A percentile compares a stretch with the other conserved stretches of the same genome.
Evolutionary conservation across 2,113 vertebrate species (phyloP).

Genomic region (Glaucomys volans): DNA sequence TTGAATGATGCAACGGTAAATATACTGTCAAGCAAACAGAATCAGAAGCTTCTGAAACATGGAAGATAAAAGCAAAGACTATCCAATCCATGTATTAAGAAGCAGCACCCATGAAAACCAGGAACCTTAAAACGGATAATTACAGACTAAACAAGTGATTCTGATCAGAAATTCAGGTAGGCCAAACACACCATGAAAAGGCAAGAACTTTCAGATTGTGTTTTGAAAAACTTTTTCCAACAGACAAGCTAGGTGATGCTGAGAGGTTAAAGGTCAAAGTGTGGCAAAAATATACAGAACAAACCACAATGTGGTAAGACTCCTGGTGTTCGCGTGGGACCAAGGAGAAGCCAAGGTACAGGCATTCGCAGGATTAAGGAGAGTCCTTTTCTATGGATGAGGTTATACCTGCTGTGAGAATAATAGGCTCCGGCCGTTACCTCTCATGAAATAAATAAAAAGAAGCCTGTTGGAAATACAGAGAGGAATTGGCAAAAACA

Average conservation of each 20-base stretch:
- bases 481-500: conserved; percentile 41
- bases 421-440: not conserved
- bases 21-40: not conserved
- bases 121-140: not conserved
- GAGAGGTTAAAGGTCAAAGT: not conserved
- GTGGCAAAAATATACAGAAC: not conserved
- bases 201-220: not conserved
- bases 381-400: conserved; percentile 16
- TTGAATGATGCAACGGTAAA: not conserved
- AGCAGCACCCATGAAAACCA: not conserved
- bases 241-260: not conserved
- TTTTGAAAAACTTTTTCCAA: not conserved
- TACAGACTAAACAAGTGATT: not conserved
- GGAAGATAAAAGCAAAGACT: not conserved
- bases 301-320: not conserved
- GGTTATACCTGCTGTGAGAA: not conserved
- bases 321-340: not conserved
- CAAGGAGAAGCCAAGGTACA: not conserved
- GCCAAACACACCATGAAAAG: conserved; percentile 8
- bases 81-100: not conserved
- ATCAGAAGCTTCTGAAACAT: not conserved
- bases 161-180: conserved; percentile 8
- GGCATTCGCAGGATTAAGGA: conserved; percentile 12
- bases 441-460: conserved; percentile 50
- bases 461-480: conserved; percentile 32